Base-by-base conservation (phyloP, 2,888 invertebrate species). In the Lepidonotus clava region DNA sequence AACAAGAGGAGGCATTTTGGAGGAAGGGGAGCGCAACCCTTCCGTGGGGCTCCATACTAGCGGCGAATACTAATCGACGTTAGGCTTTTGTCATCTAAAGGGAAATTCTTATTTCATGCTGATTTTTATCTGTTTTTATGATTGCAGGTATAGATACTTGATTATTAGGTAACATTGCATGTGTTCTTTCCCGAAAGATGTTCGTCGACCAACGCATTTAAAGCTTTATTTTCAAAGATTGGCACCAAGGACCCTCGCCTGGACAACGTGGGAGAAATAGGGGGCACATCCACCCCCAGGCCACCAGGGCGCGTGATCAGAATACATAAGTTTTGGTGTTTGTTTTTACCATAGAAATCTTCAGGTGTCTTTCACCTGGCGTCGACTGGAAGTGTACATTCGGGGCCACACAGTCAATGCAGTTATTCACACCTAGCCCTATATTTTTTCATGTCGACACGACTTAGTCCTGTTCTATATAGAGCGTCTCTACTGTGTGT, bases 341-440 rank as follows among this genome's bases (percentile, higher is more conserved):
- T 80, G 80, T 80, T 80, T 80, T 51, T 46, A 6, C 80, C 80
- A 80, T 80, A 46, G 46, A 51, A 80, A 80, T 46, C 80, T 28
- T 80, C 80, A 41, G 71, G 34, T 71, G 71, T 38, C 38, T n/a
- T 38, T 36, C 36, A 71, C 34, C 71, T 38, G 38, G 34, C 38
- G 5, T 34, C 38, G 71, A 11, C 38, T 34, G 36, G 38, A 71
- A 71, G 71, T 71, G 36, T 71, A 71, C 38, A 34, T 6, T 71
- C 21, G 71, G 71, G 71, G 34, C 36, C 38, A 71, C 71, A 71
- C 71, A 71, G 71, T 71, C 71, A 71, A 71, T 71, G 71, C 71
- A 71, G 34, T 34, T 71, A 71, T 71, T 71, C 71, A 71, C 71
- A 71, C 71, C 71, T 71, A 71, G 36, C n/a, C 34, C 36, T 71